phyloP scores from a whole-genome alignment of 1,140 invertebrate species.

The Drosophila chauvacae region DNA sequence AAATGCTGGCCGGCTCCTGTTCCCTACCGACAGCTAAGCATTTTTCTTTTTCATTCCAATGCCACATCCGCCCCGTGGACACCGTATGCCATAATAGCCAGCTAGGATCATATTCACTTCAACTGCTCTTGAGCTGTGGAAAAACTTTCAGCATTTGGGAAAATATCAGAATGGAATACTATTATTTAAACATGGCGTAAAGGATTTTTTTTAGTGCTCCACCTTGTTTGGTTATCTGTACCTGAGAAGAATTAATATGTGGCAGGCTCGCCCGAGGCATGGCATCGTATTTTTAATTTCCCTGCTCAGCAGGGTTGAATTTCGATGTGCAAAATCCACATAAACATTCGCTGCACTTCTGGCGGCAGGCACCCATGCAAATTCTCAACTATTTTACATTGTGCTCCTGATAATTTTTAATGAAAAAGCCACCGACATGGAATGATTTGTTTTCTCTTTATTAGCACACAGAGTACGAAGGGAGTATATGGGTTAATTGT shows the following conservation, averaged over 20 bases:
- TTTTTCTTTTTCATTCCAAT: neutral
- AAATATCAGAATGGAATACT: conserved; percentile 4
- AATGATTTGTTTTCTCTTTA: conserved; percentile 14
- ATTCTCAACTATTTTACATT: conserved; percentile 51
- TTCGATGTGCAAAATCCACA: conserved; percentile 12
- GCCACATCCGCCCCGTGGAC: neutral
- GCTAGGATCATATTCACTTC: neutral
- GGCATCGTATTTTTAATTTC: conserved; percentile 10
- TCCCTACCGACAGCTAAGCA: conserved; percentile 1
- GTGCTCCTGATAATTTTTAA: conserved; percentile 49
- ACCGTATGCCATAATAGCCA: conserved; percentile 1
- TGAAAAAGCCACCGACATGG: conserved; percentile 24
- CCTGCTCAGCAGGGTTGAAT: neutral
- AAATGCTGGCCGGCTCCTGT: neutral
- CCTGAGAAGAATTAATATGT: conserved; percentile 5
- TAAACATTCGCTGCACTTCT: conserved; percentile 6
- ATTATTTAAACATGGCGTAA: neutral
- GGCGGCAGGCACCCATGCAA: conserved; percentile 44
- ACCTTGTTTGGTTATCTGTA: neutral
- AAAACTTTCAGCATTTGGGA: neutral
- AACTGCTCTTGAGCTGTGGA: neutral
- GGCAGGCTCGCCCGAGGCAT: neutral
- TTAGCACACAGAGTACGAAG: neutral
- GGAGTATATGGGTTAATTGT: neutral
- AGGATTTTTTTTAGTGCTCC: neutral